Evolutionary conservation across 2,113 vertebrate genomes (phyloP), one percentile per base, ranked within the genome.

Genomic region (Onychostoma macrolepis): DNA sequence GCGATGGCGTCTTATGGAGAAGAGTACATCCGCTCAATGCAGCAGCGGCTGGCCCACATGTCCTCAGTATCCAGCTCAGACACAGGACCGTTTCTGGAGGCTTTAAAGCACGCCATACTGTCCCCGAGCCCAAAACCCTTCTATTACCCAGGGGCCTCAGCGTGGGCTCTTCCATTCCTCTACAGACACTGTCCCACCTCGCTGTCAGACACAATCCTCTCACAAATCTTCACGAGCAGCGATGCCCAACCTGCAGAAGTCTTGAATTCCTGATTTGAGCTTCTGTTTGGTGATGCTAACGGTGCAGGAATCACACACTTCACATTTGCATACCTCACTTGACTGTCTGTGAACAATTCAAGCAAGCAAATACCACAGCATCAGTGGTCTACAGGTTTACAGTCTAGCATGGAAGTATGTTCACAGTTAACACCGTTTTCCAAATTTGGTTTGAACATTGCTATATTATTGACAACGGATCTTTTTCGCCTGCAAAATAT

Each of bases 31-130:
- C 72, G 43, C 12, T 89, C 92, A 0, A 74, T 91, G 2, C 48
- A 87, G 6, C 0, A 38, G 30, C 2, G 56, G 33, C 81, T 91
- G 61, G 28, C 50, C 71, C 4, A 6, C 1, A 88, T 93, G 87
- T 86, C 48, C 15, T 72, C 6, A 3, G n/a, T 17, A 10, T 41
- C 9, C 0, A 7, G 61, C 0, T 26, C 36, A 56, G 84, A 94
- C 17, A 17, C 90, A 5, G 80, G 75, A 2, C 94, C 90, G 0
- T 91, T 93, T 78, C 53, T 92, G 67, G 79, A 92, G 1, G 80
- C 2, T 88, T 69, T 93, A 84, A 76, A 69, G 69, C 89, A 91
- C n/a, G 91, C 92, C 2, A 89, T 94, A 69, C 88, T 94, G 77
- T 84, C 90, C 0, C 45, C 9, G 11, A 28, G 2, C 0, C 93